Base-by-base conservation (phyloP, 1,140 invertebrate genomes). In the Amphibalanus amphitrite region DNA sequence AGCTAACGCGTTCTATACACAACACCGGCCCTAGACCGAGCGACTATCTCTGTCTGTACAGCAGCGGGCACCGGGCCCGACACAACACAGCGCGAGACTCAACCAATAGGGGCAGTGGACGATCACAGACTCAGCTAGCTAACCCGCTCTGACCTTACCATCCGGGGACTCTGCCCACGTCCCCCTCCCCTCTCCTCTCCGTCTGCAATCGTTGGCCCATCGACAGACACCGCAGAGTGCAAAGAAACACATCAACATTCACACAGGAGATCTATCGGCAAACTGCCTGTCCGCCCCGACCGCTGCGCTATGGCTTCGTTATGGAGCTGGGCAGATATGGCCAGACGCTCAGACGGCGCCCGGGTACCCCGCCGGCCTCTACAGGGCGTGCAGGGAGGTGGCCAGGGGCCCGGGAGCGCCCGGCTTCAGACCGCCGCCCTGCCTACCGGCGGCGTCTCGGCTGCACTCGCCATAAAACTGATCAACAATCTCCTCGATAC, bases 401-500 rank as follows among this genome's bases (percentile, higher is more conserved):
- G 47, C 47, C 47, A 59, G 47, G 6, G 38, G 38, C 47, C 10
- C 47, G 13, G 47, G 47, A 8, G 47, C 13, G 13, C 10, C 47
- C 47, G 47, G 17, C 47, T 23, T 59, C 1, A 59, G 47, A 8
- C 6, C 47, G 17, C 47, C 47, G 1, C 13, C 13, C 47, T 59
- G 47, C 6, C 47, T 8, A 20, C 47, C 20, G 23, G 47, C 47
- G 10, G 10, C 47, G 13, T 59, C 47, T 8, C 47, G 47, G 17
- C 47, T 59, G 47, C 47, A 67, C 65, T 67, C 65, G 65, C 26
- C 65, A 25, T 67, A 28, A 72, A 76, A 76, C 69, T 76, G 73
- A 25, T 69, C 38, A 4, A 76, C 74, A n/a, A 76, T 76, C 38
- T 76, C 74, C 26, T 76, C 75, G 40, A 76, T 76, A n/a, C 72